phyloP scores from a whole-genome alignment of 1,140 invertebrate species.

The Hypothenemus hampei region DNA sequence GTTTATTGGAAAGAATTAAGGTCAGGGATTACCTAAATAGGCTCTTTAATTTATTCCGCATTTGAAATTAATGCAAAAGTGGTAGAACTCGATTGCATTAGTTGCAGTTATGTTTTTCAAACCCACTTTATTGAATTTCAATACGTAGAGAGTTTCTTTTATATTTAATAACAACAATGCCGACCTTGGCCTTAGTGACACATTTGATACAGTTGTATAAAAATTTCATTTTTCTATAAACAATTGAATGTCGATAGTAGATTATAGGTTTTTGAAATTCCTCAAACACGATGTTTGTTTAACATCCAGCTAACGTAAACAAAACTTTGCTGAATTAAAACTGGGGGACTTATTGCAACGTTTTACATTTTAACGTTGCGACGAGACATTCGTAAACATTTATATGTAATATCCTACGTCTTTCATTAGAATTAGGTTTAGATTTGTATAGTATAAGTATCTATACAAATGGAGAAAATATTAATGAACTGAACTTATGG shows the following conservation, averaged over 20 bases:
- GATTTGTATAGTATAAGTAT: conserved; percentile 26
- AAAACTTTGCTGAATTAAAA: conserved; percentile 11
- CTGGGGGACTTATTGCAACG: conserved; percentile 12
- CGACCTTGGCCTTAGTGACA: conserved; percentile 22
- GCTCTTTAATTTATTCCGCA: too few species aligned
- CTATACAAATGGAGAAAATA: conserved; percentile 14
- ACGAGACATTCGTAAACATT: conserved; percentile 5
- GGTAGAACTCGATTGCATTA: too few species aligned
- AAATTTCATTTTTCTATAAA: conserved; percentile 15
- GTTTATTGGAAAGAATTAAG: too few species aligned
- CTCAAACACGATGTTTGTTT: conserved; percentile 14
- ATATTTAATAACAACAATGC: not conserved
- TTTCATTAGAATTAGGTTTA: conserved; percentile 39
- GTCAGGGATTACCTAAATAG: too few species aligned
- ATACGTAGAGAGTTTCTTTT: too few species aligned
- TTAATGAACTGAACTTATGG: conserved; percentile 27
- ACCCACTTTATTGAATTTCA: too few species aligned
- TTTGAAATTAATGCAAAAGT: too few species aligned
- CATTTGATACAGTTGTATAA: conserved; percentile 11
- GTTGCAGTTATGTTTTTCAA: too few species aligned
- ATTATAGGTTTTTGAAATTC: conserved; percentile 17
- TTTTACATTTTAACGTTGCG: conserved; percentile 3
- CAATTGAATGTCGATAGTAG: conserved; percentile 25
- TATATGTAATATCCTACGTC: conserved; percentile 30
- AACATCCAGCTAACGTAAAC: conserved; percentile 15